Evolutionary conservation across 1,140 invertebrate genomes (phyloP), one percentile per base, ranked within the genome.

Genomic region (Monomorium pharaonis): DNA sequence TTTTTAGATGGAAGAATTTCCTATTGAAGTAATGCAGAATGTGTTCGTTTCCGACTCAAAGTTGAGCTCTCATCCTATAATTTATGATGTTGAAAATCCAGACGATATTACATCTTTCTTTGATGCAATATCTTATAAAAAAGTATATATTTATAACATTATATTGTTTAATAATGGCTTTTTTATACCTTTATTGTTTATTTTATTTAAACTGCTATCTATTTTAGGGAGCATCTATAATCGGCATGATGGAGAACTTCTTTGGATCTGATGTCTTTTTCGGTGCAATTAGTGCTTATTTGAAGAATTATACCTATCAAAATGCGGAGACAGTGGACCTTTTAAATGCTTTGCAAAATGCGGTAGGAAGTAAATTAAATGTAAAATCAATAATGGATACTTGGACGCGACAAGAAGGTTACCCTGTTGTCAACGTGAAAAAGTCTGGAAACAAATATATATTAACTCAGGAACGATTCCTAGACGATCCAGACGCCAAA

Each of bases 341-440:
- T 27, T 97, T 98, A 92, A 92, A 95, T 0, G 96, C 96, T 86
- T 91, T 97, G 93, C 95, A 97, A 95, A 89, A 95, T 86, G 74
- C 92, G 76, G 86, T 94, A 3, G 92, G 91, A 21, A 86, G 93
- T 24, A 91, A 94, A 27, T 91, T 96, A 16, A 95, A 97, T 86
- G 93, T 97, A 7, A n/a, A n/a, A n/a, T n/a, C 96, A 96, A 0
- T 99, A 63, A 98, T 99, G 97, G 97, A 98, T 88, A 98, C 98
- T 0, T 99, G 98, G 98, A 98, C 98, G 0, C 95, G 96, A 51
- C 98, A 99, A 95, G 99, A 98, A 97, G 98, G 98, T 9, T 98
- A 97, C 88, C 98, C 99, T 0, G 96, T 99, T 0, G 94, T 99
- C 0, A 96, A 95, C 2, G 96, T 98, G 3, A 94, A 86, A 1